Evolutionary conservation across 1,140 invertebrate species (phyloP).

Genomic region (Orchestia grillus): DNA sequence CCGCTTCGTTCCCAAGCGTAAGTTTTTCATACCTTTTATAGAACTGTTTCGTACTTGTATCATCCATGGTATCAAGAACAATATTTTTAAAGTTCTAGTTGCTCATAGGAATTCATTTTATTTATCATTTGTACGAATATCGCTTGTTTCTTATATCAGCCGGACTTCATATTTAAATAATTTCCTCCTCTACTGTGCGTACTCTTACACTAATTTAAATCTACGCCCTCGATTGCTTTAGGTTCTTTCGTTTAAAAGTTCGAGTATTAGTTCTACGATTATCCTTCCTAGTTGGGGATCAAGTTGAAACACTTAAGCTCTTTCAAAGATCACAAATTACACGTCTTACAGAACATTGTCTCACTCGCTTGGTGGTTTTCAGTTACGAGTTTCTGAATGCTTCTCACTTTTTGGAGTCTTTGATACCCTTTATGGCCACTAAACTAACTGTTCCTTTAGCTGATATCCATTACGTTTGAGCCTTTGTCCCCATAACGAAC

Average conservation of each 20-base stretch:
- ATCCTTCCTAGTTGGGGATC: not conserved
- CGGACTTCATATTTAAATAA: too few species aligned
- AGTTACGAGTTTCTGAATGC: not conserved
- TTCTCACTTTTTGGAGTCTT: not conserved
- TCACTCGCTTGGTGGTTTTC: not conserved
- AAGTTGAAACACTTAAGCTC: not conserved
- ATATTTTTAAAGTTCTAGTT: not conserved
- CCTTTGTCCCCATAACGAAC: not conserved
- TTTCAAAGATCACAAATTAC: not conserved
- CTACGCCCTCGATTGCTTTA: not conserved
- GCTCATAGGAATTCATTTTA: not conserved
- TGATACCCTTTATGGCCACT: not conserved
- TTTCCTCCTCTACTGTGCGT: too few species aligned
- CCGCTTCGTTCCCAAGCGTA: not conserved
- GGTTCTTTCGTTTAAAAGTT: not conserved
- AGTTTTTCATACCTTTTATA: not conserved
- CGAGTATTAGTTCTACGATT: not conserved
- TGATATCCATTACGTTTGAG: not conserved
- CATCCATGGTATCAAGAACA: not conserved
- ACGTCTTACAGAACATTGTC: not conserved
- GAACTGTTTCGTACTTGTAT: not conserved
- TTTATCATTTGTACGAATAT: not conserved
- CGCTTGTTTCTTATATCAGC: too few species aligned
- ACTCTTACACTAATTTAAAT: not conserved
- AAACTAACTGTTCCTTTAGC: not conserved